Percentiles rank a stretch among this genome's conserved stretches.
Conservation (phyloP, 2,113 vertebrate genomes). For the Neodontobutis hainanensis region DNA sequence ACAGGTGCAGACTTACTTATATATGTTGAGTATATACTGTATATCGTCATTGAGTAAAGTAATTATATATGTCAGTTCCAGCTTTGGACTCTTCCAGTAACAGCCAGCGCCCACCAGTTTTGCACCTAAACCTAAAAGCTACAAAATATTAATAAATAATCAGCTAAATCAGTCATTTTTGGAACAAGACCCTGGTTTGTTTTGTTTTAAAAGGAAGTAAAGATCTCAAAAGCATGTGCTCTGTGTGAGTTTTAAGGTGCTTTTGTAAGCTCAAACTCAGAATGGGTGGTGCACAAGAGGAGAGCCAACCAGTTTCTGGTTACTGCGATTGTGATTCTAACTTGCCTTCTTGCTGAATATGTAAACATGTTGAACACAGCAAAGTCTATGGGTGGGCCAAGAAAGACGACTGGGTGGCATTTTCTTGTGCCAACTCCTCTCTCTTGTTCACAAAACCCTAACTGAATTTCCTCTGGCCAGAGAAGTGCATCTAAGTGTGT, state of each 20-base stretch:
- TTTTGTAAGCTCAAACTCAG: constrained; percentile 78
- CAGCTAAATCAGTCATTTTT: constrained; percentile 74
- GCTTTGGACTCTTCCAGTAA: constrained; percentile 76
- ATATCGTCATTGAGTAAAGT: constrained; percentile 59
- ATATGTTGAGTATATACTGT: constrained; percentile 57
- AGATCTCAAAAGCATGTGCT: constrained; percentile 80
- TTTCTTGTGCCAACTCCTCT: constrained; percentile 46
- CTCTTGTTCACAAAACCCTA: constrained; percentile 30
- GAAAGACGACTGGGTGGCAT: constrained; percentile 67
- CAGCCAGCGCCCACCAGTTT: constrained; percentile 78
- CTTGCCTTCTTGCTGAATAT: constrained; percentile 78
- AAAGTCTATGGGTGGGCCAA: constrained; percentile 67
- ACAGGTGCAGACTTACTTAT: constrained; percentile 64
- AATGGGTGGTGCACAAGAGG: constrained; percentile 45
- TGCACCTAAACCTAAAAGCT: constrained; percentile 71
- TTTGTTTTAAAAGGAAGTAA: constrained; percentile 72
- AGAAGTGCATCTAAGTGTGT: constrained; percentile 32
- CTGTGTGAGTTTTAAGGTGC: constrained; percentile 82
- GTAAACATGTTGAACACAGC: constrained; percentile 82
- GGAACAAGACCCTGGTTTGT: constrained; percentile 82
- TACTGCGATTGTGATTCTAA: constrained; percentile 75
- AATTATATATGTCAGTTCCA: constrained; percentile 81
- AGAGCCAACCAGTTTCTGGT: constrained; percentile 68
- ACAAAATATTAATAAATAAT: constrained; percentile 81
- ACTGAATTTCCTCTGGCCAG: neutral